Conservation (phyloP, 2,888 invertebrate genomes). For the Creontiades dilutus region DNA sequence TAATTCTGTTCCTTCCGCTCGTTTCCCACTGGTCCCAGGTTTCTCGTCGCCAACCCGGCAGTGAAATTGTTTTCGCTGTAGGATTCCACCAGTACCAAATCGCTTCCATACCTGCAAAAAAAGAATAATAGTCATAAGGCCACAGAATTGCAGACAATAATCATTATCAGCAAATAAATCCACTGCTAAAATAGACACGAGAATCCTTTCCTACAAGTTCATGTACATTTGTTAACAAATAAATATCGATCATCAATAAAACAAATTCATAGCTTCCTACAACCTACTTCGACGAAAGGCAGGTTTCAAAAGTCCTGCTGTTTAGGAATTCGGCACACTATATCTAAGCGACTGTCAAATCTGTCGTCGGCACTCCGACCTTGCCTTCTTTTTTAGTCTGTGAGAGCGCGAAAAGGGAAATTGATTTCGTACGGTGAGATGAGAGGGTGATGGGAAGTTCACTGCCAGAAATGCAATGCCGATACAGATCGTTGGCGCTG, state of each 20-base stretch:
- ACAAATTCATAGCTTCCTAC: background rate
- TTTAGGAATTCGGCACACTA: conserved; percentile 32
- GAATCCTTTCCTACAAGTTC: too few species aligned
- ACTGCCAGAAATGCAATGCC: conserved; percentile 54
- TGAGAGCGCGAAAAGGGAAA: conserved; percentile 6
- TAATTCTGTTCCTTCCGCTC: conserved; percentile 83
- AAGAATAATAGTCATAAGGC: background rate
- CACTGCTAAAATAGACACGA: too few species aligned
- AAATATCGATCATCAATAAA: background rate
- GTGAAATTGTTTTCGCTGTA: conserved; percentile 96
- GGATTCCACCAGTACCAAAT: conserved; percentile 93
- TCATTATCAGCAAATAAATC: too few species aligned
- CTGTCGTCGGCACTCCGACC: background rate
- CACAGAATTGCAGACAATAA: background rate
- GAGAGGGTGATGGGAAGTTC: conserved; percentile 17
- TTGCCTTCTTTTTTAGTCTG: conserved; percentile 5
- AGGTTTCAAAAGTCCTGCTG: conserved; percentile 5
- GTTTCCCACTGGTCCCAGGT: conserved; percentile 79
- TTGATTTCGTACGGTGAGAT: conserved; percentile 31
- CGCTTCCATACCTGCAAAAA: conserved; percentile 92
- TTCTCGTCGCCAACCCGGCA: conserved; percentile 86
- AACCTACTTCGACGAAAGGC: background rate
- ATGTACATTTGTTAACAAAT: too few species aligned
- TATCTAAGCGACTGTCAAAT: background rate
- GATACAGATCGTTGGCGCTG: conserved; percentile 33